Base-by-base conservation (phyloP, 35 echinoderm and acorn worm species). In the Ophiothrix spiculata region DNA sequence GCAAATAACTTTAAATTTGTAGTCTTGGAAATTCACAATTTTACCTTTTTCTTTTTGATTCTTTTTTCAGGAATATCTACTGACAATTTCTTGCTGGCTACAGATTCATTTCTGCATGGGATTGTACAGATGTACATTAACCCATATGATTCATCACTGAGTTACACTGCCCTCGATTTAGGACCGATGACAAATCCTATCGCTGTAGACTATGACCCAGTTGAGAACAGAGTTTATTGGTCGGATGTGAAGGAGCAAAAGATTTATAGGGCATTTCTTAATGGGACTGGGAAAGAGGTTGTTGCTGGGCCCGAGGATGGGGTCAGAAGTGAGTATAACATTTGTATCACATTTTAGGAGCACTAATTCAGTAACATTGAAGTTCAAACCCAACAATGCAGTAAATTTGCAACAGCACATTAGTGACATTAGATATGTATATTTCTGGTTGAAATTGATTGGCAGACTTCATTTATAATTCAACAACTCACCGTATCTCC, bases 101-200 rank as follows among this genome's bases (percentile, higher is more conserved):
- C 88, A 0, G 88, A 90, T 64, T 84, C 88, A 29, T 81, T 77
- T 75, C 39, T 90, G 4, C 88, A 64, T 33, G 81, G 81, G 25
- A 90, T 90, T 73, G 83, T 90, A 16, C 88, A 90, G 81, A 77
- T 90, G 31, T 76, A 60, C 29, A 40, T 90, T 25, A 45, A 15
- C 14, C 14, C 14, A 63, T 63, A 82, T 28, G 39, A 36, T 23
- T 29, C 80, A 16, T 46, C 32, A 37, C 34, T 64, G 0, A 31
- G 38, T 23, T 84, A 84, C 74, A 31, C 80, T 32, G 64, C 88
- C 35, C 69, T 90, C 28, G 80, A 82, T 8, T 49, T 90, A 14
- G 88, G 82, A 11, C 40, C 63, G 1, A 56, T 54, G 56, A 84
- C 54, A 25, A 75, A 81, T 37, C 81, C 88, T 35, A 83, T 90